These are phyloP conservation scores for Triplophysa bombifrons DNA, from an alignment of 2,797 vertebrate species.

Conservation along the genomic window DNA sequence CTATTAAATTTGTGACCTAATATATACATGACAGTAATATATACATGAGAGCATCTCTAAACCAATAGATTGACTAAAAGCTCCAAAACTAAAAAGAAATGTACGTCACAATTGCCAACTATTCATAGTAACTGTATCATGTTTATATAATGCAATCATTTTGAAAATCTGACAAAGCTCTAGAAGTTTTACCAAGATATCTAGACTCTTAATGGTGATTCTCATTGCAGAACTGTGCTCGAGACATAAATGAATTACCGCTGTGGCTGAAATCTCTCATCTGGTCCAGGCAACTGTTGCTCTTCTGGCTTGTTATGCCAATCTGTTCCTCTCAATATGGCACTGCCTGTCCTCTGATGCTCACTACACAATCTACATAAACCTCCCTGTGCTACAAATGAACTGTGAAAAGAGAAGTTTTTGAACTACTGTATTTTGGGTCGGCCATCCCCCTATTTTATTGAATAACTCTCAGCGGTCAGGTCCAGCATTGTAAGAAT, in stretches of 20 bases:
- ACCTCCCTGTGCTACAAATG: constrained; percentile 46
- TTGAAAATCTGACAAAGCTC: not conserved
- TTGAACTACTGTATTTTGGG: not conserved
- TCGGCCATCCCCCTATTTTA: not conserved
- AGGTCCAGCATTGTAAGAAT: not conserved
- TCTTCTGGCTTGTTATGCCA: constrained; percentile 53
- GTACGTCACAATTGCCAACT: no score
- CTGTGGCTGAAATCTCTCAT: constrained; percentile 47
- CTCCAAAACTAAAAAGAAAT: no score
- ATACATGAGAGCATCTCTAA: no score
- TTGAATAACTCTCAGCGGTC: not conserved
- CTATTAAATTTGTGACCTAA: no score
- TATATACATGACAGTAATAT: no score
- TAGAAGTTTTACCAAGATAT: constrained; percentile 1
- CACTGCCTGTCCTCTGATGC: constrained; percentile 37
- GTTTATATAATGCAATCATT: not conserved
- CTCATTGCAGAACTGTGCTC: constrained; percentile 18
- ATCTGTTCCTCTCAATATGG: constrained; percentile 41
- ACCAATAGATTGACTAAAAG: no score
- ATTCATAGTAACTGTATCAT: not conserved
- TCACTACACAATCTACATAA: constrained; percentile 41
- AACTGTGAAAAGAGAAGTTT: constrained; percentile 24
- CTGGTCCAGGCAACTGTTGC: constrained; percentile 53
- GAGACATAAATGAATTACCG: constrained; percentile 55
- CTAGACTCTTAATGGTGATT: constrained; percentile 26